Conservation (phyloP, 2,888 invertebrate species). For the Caenorhabditis japonica region DNA sequence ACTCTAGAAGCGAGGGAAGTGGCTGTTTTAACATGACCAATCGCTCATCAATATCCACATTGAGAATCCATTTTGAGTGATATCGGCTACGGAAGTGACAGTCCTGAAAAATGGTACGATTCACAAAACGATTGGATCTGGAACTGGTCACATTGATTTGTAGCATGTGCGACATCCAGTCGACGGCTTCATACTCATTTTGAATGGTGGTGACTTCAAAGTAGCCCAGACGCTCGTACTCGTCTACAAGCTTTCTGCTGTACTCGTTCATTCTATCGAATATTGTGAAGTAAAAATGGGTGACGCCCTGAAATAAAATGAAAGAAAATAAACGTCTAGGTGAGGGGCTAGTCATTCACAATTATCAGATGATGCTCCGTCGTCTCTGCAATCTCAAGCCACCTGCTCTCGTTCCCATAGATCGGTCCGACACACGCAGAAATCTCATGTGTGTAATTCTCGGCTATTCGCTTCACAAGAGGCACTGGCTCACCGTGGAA, state of each 20-base stretch:
- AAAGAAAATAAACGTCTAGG: no score
- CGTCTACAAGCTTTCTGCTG: slow-evolving; percentile 1
- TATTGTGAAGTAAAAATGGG: slow-evolving; percentile 4
- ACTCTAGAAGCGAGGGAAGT: neutral
- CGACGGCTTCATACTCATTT: neutral
- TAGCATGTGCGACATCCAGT: slow-evolving; percentile 15
- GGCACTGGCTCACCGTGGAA: neutral
- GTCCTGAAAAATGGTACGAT: no score
- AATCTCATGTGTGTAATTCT: slow-evolving; percentile 4
- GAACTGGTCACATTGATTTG: slow-evolving; percentile 6
- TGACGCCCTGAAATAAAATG: slow-evolving; percentile 14
- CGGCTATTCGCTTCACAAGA: neutral
- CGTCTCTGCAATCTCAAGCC: slow-evolving; percentile 14
- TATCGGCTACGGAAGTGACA: slow-evolving; percentile 24
- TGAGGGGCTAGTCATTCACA: no score
- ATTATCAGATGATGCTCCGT: slow-evolving; percentile 21
- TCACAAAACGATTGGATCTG: no score
- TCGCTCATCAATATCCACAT: slow-evolving; percentile 32
- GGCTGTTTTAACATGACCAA: slow-evolving; percentile 8
- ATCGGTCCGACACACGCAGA: slow-evolving; percentile 14
- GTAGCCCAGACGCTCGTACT: slow-evolving; percentile 12
- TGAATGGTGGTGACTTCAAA: slow-evolving; percentile 4
- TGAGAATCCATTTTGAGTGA: slow-evolving; percentile 36
- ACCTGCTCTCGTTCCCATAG: slow-evolving; percentile 7
- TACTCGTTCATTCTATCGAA: slow-evolving; percentile 6